phyloP scores from a whole-genome alignment of 92 coral and sea anemone species.

The Parazoanthus darwini region DNA sequence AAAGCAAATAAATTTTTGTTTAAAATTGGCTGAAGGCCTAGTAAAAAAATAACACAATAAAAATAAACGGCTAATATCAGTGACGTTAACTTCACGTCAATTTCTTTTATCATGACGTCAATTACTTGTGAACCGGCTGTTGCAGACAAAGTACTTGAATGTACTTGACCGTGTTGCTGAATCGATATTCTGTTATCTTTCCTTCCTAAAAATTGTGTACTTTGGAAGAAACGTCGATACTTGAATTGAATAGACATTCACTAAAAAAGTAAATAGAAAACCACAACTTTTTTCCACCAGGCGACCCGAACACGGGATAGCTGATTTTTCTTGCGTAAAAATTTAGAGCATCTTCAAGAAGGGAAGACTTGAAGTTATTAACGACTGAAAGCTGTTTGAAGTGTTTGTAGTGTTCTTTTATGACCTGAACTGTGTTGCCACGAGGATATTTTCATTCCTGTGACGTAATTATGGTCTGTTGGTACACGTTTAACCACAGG shows the following conservation, averaged over 20 bases:
- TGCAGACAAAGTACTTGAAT: neutral
- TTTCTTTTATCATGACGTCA: conserved; percentile 1
- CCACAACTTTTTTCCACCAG: neutral
- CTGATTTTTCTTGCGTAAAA: neutral
- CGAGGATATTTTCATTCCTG: neutral
- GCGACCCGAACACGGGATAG: neutral
- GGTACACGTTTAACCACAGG: neutral
- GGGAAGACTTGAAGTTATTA: neutral
- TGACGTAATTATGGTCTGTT: neutral
- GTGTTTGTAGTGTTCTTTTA: neutral
- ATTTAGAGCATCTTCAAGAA: neutral
- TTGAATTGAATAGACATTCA: neutral
- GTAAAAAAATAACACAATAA: neutral
- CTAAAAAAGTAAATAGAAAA: too few species aligned
- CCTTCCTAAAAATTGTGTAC: neutral
- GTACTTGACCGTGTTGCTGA: neutral
- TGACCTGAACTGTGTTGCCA: neutral
- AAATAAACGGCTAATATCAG: neutral
- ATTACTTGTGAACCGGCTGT: neutral
- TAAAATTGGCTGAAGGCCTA: neutral
- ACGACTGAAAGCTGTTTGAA: neutral
- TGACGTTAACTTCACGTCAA: conserved; percentile 6
- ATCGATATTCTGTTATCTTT: neutral
- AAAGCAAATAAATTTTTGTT: neutral
- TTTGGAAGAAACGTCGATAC: neutral